Conservation (phyloP, 2,888 invertebrate species). For the Pachydiplax longipennis region DNA sequence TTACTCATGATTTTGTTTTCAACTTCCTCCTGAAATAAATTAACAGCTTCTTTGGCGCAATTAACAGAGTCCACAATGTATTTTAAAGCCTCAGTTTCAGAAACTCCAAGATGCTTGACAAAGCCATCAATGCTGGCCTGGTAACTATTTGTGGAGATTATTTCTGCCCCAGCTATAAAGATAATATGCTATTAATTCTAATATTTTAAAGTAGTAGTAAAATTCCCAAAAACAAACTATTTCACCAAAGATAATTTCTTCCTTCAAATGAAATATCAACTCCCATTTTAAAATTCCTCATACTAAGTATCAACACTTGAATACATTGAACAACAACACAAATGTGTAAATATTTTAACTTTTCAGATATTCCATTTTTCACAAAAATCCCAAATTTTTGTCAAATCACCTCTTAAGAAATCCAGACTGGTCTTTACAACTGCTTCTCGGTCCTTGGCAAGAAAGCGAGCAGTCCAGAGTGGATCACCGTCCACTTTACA, state of each 20-base stretch:
- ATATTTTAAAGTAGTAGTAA: too few species aligned
- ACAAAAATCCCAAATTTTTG: constrained; percentile 57
- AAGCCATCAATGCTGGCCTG: constrained; percentile 85
- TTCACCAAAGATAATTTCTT: too few species aligned
- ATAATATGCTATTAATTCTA: constrained; percentile 52
- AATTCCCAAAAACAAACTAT: too few species aligned
- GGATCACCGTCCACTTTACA: constrained; percentile 79
- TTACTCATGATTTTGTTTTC: background rate
- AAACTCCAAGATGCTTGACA: constrained; percentile 73
- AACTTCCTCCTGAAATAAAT: constrained; percentile 54
- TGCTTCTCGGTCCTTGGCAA: constrained; percentile 80
- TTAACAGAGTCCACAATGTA: constrained; percentile 78
- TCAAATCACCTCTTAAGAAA: constrained; percentile 72
- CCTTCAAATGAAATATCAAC: too few species aligned
- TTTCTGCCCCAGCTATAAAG: constrained; percentile 80
- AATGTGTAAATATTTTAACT: too few species aligned
- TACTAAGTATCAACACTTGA: too few species aligned
- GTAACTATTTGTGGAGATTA: constrained; percentile 89
- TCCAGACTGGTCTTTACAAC: constrained; percentile 82
- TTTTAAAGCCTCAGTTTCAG: constrained; percentile 71
- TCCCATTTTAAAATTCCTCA: too few species aligned
- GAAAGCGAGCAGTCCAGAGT: constrained; percentile 85
- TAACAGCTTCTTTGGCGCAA: constrained; percentile 76
- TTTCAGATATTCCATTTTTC: too few species aligned
- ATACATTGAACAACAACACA: too few species aligned